Evolutionary conservation across 2,797 vertebrate genomes (phyloP).

Genomic region (Cheracebus regulus): DNA sequence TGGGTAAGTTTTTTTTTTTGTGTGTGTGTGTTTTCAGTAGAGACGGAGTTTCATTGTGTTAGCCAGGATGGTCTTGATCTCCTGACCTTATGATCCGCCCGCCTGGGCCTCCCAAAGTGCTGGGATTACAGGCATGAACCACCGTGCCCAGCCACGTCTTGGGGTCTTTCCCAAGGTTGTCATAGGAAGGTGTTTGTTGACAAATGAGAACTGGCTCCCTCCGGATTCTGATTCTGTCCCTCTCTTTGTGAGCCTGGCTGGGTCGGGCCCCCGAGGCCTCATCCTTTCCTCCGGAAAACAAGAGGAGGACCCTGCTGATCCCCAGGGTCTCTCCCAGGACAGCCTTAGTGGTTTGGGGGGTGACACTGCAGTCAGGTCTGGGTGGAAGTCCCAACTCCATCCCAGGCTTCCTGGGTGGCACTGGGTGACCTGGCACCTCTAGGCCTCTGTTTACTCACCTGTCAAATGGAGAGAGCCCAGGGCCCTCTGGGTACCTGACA

Average conservation of each 20-base stretch:
- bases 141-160: neutral
- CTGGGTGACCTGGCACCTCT: neutral
- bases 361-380: accelerated
- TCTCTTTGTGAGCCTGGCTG: neutral
- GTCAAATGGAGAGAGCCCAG: neutral
- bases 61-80: no score
- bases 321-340: neutral
- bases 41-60: no score
- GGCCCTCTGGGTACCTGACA: accelerated
- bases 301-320: neutral
- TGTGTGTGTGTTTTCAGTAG: no score
- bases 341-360: neutral
- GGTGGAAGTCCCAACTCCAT: neutral
- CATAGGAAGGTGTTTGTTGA: neutral
- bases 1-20: no score
- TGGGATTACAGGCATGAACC: no score
- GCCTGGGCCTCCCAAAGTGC: no score
- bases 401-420: neutral
- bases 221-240: accelerated
- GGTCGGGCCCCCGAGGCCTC: neutral
- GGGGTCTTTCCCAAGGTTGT: neutral
- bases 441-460: neutral
- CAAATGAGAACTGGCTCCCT: neutral
- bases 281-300: neutral
- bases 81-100: no score